Conservation (phyloP, 2,888 invertebrate species). For the Nomada flava region DNA sequence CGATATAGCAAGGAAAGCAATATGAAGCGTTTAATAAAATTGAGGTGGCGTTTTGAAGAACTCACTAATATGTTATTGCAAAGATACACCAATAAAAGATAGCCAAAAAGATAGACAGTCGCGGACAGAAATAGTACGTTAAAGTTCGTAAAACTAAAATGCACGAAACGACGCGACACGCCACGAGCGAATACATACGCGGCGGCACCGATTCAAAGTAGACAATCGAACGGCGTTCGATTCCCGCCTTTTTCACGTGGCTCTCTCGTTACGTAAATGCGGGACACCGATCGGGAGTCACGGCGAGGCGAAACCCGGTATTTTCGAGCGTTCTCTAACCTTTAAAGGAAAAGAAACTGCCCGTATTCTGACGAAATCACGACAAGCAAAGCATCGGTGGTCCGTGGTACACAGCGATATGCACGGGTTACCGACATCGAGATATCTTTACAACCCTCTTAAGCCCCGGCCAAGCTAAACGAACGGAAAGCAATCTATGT, state of each 20-base stretch:
- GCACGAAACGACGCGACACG: neutral
- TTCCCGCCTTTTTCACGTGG: conserved; percentile 65
- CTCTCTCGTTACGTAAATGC: conserved; percentile 66
- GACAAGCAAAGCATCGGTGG: neutral
- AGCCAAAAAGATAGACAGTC: too few relatives aligned
- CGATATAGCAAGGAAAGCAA: neutral
- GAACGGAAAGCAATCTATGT: neutral
- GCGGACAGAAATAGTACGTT: too few relatives aligned
- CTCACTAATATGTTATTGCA: too few relatives aligned
- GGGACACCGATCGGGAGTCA: conserved; percentile 11
- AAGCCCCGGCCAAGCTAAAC: neutral
- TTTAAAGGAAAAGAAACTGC: conserved; percentile 71
- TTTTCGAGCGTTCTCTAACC: conserved; percentile 67
- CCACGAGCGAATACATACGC: neutral
- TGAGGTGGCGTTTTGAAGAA: neutral
- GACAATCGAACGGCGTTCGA: conserved; percentile 42
- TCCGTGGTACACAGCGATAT: neutral
- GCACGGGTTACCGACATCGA: neutral
- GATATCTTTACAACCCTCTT: neutral
- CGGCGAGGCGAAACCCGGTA: conserved; percentile 47
- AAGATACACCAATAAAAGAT: too few relatives aligned
- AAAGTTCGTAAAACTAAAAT: neutral
- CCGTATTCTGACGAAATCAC: conserved; percentile 48
- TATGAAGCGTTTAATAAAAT: neutral
- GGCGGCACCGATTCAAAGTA: conserved; percentile 43